A percentile compares a stretch with the other conserved stretches of the same genome.
Evolutionary conservation across 1,140 invertebrate genomes (phyloP).

Genomic region (Drosophila lacteicornis): DNA sequence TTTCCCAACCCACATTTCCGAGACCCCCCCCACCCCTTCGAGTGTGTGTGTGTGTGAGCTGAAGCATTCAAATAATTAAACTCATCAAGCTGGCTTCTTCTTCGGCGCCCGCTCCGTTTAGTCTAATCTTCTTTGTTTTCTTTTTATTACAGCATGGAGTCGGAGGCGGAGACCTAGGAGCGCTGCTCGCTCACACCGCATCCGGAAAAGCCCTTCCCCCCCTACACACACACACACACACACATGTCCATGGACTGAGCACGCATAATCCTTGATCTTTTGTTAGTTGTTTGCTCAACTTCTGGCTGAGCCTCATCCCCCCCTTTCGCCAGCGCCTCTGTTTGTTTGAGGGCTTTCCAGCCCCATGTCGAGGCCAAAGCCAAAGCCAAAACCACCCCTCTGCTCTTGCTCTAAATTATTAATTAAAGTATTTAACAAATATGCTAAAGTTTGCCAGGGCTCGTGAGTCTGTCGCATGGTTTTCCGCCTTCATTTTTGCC

Average conservation of each 20-base stretch:
- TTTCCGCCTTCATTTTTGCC: slow-evolving; percentile 1
- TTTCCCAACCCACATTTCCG: slow-evolving; percentile 5
- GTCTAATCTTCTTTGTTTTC: slow-evolving; percentile 78
- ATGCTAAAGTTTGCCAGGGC: slow-evolving; percentile 73
- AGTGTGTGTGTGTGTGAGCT: slow-evolving; percentile 45
- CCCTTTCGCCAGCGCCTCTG: background rate
- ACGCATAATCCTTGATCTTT: slow-evolving; percentile 82
- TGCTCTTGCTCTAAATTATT: slow-evolving; percentile 71
- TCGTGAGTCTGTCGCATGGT: slow-evolving; percentile 32
- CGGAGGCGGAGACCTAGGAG: slow-evolving; percentile 47
- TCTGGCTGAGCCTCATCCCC: slow-evolving; percentile 28
- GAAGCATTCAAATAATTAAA: slow-evolving; percentile 82
- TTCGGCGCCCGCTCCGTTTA: slow-evolving; percentile 40
- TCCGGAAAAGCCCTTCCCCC: slow-evolving; percentile 23
- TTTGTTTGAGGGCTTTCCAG: slow-evolving; percentile 21
- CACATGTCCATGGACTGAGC: slow-evolving; percentile 39
- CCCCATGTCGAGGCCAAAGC: background rate
- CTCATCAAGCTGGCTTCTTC: slow-evolving; percentile 71
- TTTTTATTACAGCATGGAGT: slow-evolving; percentile 58
- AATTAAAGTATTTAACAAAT: slow-evolving; percentile 83
- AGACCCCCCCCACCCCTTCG: too few relatives aligned
- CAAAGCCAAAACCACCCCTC: background rate
- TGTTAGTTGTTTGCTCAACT: slow-evolving; percentile 81
- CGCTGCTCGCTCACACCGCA: slow-evolving; percentile 15
- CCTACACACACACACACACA: slow-evolving; percentile 7